phyloP scores from a whole-genome alignment of 2,888 invertebrate genomes.

The Arrhopalites spinosus region DNA sequence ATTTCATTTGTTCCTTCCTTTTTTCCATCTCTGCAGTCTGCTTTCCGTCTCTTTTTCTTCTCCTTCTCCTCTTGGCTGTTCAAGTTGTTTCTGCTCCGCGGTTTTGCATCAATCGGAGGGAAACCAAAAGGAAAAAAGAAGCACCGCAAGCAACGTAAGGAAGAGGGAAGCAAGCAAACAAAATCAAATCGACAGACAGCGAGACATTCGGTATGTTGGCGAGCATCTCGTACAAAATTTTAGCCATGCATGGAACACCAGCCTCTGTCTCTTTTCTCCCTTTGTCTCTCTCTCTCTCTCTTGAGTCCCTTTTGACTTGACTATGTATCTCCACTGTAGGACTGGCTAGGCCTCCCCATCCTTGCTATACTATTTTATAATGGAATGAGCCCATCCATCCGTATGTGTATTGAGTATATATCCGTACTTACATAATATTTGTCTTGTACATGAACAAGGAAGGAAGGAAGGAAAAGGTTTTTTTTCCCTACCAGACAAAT shows the following conservation, averaged over 20 bases:
- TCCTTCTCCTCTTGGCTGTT: not conserved
- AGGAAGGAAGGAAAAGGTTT: conserved; percentile 27
- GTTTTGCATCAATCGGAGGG: conserved; percentile 12
- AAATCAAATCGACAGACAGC: conserved; percentile 30
- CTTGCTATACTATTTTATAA: not conserved
- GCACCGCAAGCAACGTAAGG: not conserved
- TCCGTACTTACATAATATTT: conserved; percentile 16
- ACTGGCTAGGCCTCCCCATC: too few species aligned
- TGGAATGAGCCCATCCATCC: not conserved
- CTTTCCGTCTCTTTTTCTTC: not conserved
- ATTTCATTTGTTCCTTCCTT: too few species aligned
- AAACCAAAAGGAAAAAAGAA: conserved; percentile 19
- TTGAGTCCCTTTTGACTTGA: too few species aligned
- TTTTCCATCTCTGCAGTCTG: too few species aligned
- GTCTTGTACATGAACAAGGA: conserved; percentile 5
- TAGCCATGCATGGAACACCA: not conserved
- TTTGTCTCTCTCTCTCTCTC: not conserved
- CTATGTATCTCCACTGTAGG: too few species aligned
- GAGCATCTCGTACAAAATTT: not conserved
- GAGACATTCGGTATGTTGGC: not conserved
- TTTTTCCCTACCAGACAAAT: conserved; percentile 49
- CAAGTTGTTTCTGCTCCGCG: not conserved
- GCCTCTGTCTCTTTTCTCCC: not conserved
- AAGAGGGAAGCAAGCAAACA: conserved; percentile 26
- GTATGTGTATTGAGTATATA: not conserved